Base-by-base conservation (phyloP, 30 jellyfish, hydroid and myxozoan species). In the Pelagia noctiluca region DNA sequence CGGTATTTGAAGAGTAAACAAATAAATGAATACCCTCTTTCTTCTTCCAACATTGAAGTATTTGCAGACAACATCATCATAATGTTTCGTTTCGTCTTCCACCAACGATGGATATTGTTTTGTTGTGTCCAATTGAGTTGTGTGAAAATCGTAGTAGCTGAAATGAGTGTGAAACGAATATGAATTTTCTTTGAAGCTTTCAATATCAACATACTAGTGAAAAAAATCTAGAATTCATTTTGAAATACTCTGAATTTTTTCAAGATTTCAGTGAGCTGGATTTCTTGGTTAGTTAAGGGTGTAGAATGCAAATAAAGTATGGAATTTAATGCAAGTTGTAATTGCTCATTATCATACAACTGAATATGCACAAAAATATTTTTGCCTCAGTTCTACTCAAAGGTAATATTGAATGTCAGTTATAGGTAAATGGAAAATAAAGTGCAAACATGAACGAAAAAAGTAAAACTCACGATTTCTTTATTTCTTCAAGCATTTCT, bases 61-160 rank as follows among this genome's bases (percentile, higher is more conserved):
- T 0, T 33, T 38, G 53, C 90, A 85, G 18, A 91, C 71, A 8
- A 86, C 18, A 11, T 49, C 88, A 8, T 75, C 91, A 46, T 93
- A 93, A 35, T 84, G 63, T 25, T 88, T 82, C 50, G 83, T 31
- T 68, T 93, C 98, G 8, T 66, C 82, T 21, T 42, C 76, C 2
- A 86, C 81, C 88, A 84, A 35, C 13, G 70, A 54, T 12, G 98
- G 96, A 71, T 72, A 93, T 50, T 74, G 83, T 25, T 93, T 88
- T 12, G 88, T 83, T 0, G 88, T 81, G 35, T 61, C 63, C 31
- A 74, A 24, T 70, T 93, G 98, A 63, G 50, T 35, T 1, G 63
- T 61, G 46, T 87, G 96, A 47, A 93, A 93, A 12, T 93, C 98
- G 30, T 57, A 78, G 36, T 93, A 93, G 42, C 98, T 93, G 52